Base-by-base conservation (phyloP, 2,888 invertebrate species). In the Blera fallax region DNA sequence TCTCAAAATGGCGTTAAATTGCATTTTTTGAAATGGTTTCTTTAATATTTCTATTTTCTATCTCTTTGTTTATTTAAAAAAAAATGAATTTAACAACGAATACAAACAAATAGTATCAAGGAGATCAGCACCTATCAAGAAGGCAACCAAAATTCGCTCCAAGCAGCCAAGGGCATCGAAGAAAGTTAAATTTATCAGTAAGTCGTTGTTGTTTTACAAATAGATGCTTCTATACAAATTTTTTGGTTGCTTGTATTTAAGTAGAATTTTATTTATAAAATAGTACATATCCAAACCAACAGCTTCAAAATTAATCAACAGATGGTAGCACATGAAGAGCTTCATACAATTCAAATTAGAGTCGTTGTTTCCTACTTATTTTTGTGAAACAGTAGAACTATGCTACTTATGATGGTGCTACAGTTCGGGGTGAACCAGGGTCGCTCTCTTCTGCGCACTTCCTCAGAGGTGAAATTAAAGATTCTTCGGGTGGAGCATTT, bases 131-230 rank as follows among this genome's bases (percentile, higher is more conserved):
- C 96, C 94, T 83, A 94, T 95, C 91, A 96, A 96, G 94, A 97
- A 97, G 93, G 95, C 95, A 87, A 95, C 95, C 93, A 97, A 96
- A 92, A 95, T 95, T 87, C 93, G 96, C 91, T 96, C 96, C 89
- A 96, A 96, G 93, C 97, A 97, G 92, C 97, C 97, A 87, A 90
- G 92, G 87, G 88, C 91, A 87, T 91, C 91, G 88, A 97, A 96
- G 94, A 96, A 96, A 94, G 96, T 97, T 87, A 96, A 97, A 94
- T 97, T 97, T 91, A 96, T 97, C 93, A 96, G 97, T 97, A 94
- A 97, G 97, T 97, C 94, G 11, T 29, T 50, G 1, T 67, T 67
- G 16, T 45, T 40, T 10, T 6, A 34, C 21, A 24, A 10, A 48
- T 5, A 34, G 21, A 16, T 8, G 5, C 52, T 29, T 48, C n/a